These are phyloP conservation scores for Drosophila greeni DNA, from an alignment of 2,888 invertebrate genomes.

Conservation along the genomic window DNA sequence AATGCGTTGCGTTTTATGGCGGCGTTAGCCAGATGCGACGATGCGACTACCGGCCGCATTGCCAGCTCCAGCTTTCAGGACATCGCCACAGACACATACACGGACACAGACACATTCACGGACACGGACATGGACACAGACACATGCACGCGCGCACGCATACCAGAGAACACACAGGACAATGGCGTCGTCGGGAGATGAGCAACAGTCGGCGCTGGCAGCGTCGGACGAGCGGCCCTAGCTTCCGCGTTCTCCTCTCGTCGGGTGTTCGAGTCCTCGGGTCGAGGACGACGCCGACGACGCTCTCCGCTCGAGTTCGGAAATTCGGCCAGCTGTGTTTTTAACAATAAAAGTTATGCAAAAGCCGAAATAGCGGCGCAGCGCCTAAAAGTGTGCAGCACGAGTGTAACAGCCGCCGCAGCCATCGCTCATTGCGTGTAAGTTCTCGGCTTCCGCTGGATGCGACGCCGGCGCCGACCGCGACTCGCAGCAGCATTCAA, in stretches of 20 bases:
- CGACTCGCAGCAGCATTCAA: conserved; percentile 37
- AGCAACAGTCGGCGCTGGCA: conserved; percentile 65
- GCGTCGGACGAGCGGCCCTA: conserved; percentile 39
- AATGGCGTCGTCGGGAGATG: conserved; percentile 57
- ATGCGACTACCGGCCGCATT: conserved; percentile 74
- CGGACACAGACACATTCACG: conserved; percentile 15
- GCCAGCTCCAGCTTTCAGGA: conserved; percentile 57
- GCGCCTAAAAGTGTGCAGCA: conserved; percentile 64
- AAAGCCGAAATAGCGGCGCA: conserved; percentile 59
- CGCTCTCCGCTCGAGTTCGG: conserved; percentile 50
- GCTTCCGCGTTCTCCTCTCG: conserved; percentile 60
- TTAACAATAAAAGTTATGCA: conserved; percentile 71
- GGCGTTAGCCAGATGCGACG: conserved; percentile 73
- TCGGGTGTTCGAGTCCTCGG: conserved; percentile 7
- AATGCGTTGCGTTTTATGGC: conserved; percentile 74
- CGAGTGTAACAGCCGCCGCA: conserved; percentile 18
- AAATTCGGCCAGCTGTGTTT: conserved; percentile 44
- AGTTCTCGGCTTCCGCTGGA: conserved; percentile 15
- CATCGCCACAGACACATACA: conserved; percentile 27
- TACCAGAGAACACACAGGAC: conserved; percentile 22
- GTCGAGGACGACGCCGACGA: conserved; percentile 15
- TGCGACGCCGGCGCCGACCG: conserved; percentile 17
- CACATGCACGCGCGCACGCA: conserved; percentile 21
- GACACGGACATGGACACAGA: conserved; percentile 16
- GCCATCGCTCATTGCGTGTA: conserved; percentile 35